Evolutionary conservation across 2,113 vertebrate species (phyloP), one percentile per base, ranked within the genome.

Genomic region (Syngnathus floridae): DNA sequence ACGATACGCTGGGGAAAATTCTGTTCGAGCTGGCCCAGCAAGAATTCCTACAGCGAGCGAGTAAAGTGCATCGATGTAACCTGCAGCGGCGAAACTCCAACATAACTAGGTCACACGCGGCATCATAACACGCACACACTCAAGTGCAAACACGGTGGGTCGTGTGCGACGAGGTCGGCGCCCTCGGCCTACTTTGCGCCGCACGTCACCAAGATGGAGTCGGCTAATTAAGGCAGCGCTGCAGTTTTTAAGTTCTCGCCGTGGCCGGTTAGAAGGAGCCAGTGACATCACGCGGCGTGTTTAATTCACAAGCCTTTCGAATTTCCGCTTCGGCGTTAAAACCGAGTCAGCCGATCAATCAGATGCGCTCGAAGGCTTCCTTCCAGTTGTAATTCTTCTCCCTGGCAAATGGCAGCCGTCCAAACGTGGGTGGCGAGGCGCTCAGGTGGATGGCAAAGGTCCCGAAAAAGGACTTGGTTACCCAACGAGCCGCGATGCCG

Each of bases 381-480:
- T 36, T 67, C 60, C 64, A 37, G 45, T 31, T 40, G 71, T 54
- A 35, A 67, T 74, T 36, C 19, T 45, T 66, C 52, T 81, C 58
- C 21, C 46, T 79, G 77, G 77, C 75, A 61, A 13, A 65, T 64
- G 69, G 67, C 73, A 77, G 57, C 49, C 60, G 67, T 59, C 62
- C 56, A 56, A 62, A 81, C 49, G 82, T 76, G 75, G 79, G 78
- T 57, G 81, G 88, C 86, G 88, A 84, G 83, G 78, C 81, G 83
- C 88, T 92, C 76, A 80, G 82, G 58, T 77, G 85, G 87, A 90
- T 85, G 89, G 86, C 90, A 90, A 69, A 80, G 84, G 84, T 88
- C 86, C 88, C 83, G 75, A 80, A 84, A 80, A 84, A 61, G 59
- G 82, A 79, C 78, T 43, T 26, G 60, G 74, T 92, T 91, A 84